Conservation (phyloP, 2,113 vertebrate species). For the Psophia crepitans region DNA sequence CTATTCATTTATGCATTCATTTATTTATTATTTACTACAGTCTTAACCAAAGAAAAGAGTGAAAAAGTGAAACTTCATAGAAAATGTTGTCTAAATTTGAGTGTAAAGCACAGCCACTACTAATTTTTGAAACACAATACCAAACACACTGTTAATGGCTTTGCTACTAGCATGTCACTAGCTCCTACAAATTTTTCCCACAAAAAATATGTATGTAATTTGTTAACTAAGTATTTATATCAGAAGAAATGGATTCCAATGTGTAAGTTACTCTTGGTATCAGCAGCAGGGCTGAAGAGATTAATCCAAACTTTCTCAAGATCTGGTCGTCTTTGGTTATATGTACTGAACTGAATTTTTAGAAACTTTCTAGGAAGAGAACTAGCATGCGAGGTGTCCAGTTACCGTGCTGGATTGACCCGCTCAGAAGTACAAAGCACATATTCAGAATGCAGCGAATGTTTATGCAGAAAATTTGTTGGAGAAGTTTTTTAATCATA, state of each 20-base stretch:
- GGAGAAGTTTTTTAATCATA: background rate
- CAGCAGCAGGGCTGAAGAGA: background rate
- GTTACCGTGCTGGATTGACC: no score
- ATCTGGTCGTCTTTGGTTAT: background rate
- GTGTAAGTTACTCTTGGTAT: background rate
- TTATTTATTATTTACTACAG: background rate
- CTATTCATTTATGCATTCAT: background rate
- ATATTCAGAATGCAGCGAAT: background rate
- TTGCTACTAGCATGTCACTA: background rate
- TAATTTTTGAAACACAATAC: background rate
- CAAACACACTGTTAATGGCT: background rate
- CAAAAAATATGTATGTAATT: background rate
- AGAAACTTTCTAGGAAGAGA: background rate
- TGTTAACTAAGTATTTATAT: background rate
- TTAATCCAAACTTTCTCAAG: background rate
- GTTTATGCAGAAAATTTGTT: background rate
- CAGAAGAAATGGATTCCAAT: background rate
- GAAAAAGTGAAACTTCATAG: background rate
- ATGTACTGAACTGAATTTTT: background rate
- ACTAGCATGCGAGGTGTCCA: no score
- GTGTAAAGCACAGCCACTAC: background rate
- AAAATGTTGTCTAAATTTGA: background rate
- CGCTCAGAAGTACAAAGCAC: background rate
- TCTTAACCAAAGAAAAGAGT: background rate
- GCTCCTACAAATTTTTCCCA: background rate